Evolutionary conservation across 2,113 vertebrate species (phyloP), one percentile per base, ranked within the genome.

Genomic region (Hippocampus guttulatus): DNA sequence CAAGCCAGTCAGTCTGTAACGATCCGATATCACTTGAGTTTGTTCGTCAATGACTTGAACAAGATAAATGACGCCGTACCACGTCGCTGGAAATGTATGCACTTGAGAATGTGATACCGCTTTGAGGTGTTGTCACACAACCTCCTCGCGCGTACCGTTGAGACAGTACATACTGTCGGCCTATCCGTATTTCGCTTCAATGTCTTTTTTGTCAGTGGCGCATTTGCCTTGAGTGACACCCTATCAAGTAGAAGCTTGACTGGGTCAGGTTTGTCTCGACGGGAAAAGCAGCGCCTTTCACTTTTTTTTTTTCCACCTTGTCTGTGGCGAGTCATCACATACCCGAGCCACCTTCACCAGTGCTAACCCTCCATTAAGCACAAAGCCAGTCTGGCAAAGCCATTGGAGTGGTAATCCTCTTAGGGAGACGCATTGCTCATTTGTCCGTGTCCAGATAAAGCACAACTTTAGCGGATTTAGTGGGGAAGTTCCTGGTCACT

Each of bases 401-500:
- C 67, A 84, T 69, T 76, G 80, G 74, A 80, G 62, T 51, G 58
- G 15, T 94, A 95, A 95, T 93, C 93, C 30, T 91, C 91, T 95
- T 95, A 92, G 52, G 33, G 69, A 79, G 81, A 89, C 88, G 87
- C 88, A 71, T 79, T 81, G 90, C 90, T 90, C 91, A 85, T 90
- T 89, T 91, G 85, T 91, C 89, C 84, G 88, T 77, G 75, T 92
- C 93, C 93, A 91, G 93, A 94, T 94, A 92, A 93, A 94, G 92
- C 90, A 85, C 72, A 74, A 88, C 88, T 88, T 90, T 92, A 93
- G 83, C 78, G 91, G 93, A 91, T 94, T 92, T 94, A 91, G 55
- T 69, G 62, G 84, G 81, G 81, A 88, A 90, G 89, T 69, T 14
- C 78, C 75, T 63, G 88, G 85, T 92, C 88, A 84, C 86, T 86